Evolutionary conservation across 1,140 invertebrate species (phyloP), one percentile per base, ranked within the genome.

Genomic region (Chelonus insularis): DNA sequence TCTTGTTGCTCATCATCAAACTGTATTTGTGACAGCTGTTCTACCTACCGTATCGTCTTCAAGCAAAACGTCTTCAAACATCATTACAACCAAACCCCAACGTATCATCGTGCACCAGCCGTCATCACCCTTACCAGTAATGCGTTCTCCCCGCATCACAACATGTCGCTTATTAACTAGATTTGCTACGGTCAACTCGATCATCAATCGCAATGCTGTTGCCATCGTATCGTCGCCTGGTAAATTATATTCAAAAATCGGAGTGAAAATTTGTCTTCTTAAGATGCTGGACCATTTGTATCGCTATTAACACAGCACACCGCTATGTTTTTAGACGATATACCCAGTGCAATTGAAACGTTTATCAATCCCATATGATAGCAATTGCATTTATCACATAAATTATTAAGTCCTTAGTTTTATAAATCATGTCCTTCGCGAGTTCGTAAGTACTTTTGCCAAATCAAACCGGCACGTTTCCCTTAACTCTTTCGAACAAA

Each of bases 1-100:
- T 88, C 75, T 83, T 88, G 74, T 80, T 82, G 79, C 85, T 87
- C 81, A 83, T 87, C 80, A 84, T 87, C 82, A 86, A 86, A 86
- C 83, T 85, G 78, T 87, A 87, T 87, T 86, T 87, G 84, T 87
- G 86, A 87, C 82, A 80, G 76, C 76, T 77, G 75, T 76, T 75
- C 73, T 71, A 73, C 68, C 71, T 66, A 71, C 71, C 43, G 55
- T 51, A 71, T 72, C 68, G 57, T 66, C 71, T 63, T 70, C 70
- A 71, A 72, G 72, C 69, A 73, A 72, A 77, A 69, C 76, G 67
- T 57, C 55, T 25, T 25, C 55, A 43, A 29, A 71, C 78, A 76
- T 73, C 75, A 70, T 78, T 73, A 73, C 72, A 66, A 78, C 77
- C 72, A 79, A 79, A 74, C 73, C 74, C 74, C 77, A 76, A 73